These are phyloP conservation scores for Pseudoatta argentina DNA, from an alignment of 1,140 invertebrate species.

Conservation along the genomic window DNA sequence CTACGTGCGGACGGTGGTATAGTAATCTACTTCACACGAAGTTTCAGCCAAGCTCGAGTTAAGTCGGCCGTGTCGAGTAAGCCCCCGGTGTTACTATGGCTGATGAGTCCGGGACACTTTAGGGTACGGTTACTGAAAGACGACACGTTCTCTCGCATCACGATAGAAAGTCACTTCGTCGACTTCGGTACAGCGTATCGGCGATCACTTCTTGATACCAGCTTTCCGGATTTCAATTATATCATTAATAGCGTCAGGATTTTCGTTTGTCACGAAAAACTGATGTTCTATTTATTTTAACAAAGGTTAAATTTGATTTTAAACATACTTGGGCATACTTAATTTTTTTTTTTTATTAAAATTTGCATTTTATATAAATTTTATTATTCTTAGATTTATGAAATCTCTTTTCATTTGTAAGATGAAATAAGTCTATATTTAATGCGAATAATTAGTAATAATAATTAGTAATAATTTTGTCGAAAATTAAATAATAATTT, in stretches of 20 bases:
- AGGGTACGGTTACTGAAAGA: slow-evolving; percentile 60
- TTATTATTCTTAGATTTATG: background rate
- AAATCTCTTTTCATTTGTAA: background rate
- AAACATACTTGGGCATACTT: background rate
- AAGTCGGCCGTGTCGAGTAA: slow-evolving; percentile 70
- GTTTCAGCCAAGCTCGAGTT: slow-evolving; percentile 68
- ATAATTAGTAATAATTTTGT: background rate
- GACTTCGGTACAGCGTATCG: background rate
- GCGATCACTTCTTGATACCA: background rate
- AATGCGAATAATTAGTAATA: background rate
- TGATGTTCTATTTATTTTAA: slow-evolving; percentile 18
- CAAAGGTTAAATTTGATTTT: background rate
- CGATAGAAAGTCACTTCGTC: slow-evolving; percentile 35
- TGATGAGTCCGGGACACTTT: slow-evolving; percentile 69
- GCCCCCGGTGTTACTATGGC: slow-evolving; percentile 68
- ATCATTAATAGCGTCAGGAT: background rate
- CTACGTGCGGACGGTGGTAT: slow-evolving; percentile 53
- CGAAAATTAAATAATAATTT: background rate
- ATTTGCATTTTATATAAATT: slow-evolving; percentile 16
- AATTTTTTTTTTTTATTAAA: background rate
- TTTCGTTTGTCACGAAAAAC: background rate
- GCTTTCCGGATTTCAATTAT: background rate
- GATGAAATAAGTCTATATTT: background rate
- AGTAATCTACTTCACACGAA: slow-evolving; percentile 72
- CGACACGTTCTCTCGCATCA: slow-evolving; percentile 43